Evolutionary conservation across 2,113 vertebrate genomes (phyloP).

Genomic region (Oxygymnocypris stewartii): DNA sequence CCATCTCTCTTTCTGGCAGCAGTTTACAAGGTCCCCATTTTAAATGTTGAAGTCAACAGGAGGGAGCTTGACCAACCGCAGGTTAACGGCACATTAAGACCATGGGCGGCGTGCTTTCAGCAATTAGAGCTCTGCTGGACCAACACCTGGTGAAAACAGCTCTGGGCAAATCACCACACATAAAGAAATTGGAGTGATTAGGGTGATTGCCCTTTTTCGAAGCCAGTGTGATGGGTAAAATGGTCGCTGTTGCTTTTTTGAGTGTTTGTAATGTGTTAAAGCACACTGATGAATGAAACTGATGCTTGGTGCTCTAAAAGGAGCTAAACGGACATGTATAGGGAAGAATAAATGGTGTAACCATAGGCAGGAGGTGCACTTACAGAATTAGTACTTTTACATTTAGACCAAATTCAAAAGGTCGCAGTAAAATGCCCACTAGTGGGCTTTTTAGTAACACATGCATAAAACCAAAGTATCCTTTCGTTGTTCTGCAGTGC

Average conservation of each 20-base stretch:
- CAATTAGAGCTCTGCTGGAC: constrained; percentile 35
- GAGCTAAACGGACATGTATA: neutral
- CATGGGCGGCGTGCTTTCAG: constrained; percentile 25
- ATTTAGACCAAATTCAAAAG: neutral
- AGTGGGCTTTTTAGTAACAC: neutral
- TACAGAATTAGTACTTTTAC: neutral
- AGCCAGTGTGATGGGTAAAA: neutral
- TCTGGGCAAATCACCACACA: neutral
- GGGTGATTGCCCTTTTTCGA: constrained; percentile 11
- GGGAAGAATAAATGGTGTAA: neutral
- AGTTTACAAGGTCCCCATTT: constrained; percentile 4
- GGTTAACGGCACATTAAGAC: constrained; percentile 6
- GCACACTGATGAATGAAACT: constrained; percentile 3
- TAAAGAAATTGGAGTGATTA: constrained; percentile 43
- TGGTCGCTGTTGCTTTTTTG: constrained; percentile 13
- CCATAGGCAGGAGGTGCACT: neutral
- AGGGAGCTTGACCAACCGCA: constrained; percentile 23
- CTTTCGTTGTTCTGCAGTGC: neutral
- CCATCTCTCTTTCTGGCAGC: constrained; percentile 18
- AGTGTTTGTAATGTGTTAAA: constrained; percentile 11
- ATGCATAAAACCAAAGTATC: neutral
- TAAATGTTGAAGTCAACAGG: constrained; percentile 31
- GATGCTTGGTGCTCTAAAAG: neutral
- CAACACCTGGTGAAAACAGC: constrained; percentile 20
- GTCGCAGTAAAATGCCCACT: neutral